Base-by-base conservation (phyloP, 1,140 invertebrate genomes). In the Contarinia nasturtii region DNA sequence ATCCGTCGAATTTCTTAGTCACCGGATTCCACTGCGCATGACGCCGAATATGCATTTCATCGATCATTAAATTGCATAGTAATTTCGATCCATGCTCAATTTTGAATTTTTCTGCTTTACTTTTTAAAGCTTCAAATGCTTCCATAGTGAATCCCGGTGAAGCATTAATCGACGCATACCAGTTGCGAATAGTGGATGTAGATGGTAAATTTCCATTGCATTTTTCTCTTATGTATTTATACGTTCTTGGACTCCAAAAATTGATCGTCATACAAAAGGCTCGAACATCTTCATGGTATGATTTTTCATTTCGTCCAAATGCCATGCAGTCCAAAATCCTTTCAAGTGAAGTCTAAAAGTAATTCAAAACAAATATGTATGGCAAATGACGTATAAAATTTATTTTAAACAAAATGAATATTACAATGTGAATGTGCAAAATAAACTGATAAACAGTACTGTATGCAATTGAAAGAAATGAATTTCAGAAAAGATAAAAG, bases 201-300 rank as follows among this genome's bases (percentile, higher is more conserved):
- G 59, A 52, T 36, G 60, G 63, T 47, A 64, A 53, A 48, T 45
- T 49, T 34, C 51, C 54, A 33, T 52, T 45, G 50, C 60, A 64
- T 46, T 44, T 54, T 53, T 56, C 48, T 49, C 63, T 19, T 8
- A 63, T 53, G 53, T 54, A 65, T 21, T 51, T 45, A 49, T 65
- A 64, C 7, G 57, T 57, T 51, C 55, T 58, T n/a, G 56, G 52
- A 2, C 57, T 60, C 45, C 53, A 56, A 54, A 59, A 62, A 48
- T 64, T 51, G 1, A 65, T 46, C 20, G 58, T 61, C 34, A 60
- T 27, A 15, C 59, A 57, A 57, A 64, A 65, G 48, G 38, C 34
- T 44, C 51, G 40, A 22, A 57, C 17, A 18, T 49, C 34, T 21
- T 21, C 37, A n/a, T n/a, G 4, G 37, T 15, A 40, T 4, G 3